Evolutionary conservation across 2,797 vertebrate genomes (phyloP), one percentile per base, ranked within the genome.

Genomic region (Sebastes jordani): DNA sequence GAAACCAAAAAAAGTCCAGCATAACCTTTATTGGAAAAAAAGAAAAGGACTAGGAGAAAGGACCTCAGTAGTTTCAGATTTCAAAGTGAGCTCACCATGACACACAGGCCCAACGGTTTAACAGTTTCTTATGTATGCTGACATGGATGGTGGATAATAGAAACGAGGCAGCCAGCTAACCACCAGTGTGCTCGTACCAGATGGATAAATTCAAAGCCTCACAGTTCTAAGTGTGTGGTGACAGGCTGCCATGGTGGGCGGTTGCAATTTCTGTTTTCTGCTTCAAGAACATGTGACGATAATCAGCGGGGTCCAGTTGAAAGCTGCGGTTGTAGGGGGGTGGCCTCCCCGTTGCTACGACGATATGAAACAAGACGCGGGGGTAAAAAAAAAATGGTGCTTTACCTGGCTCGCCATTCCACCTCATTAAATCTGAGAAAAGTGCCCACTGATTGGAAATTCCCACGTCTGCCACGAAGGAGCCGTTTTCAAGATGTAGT

Each of bases 171-270:
- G 75, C 78, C 76, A 86, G 86, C 82, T 76, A 73, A 86, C 84
- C 77, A 82, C 74, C 83, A 80, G 72, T 74, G 79, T 71, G 42
- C 42, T 82, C 2, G 49, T 34, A 92, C 69, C 92, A 93, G 92
- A 94, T 93, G 92, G 91, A 89, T 87, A 76, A 77, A 92, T 86
- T 88, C 89, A 91, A 89, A 93, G 89, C 74, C 73, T 91, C 81
- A 58, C 87, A 86, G 84, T 73, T 89, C 84, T 74, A 38, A 89
- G 82, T 85, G 91, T 86, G 88, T 63, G 84, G 78, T 36, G 86
- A 91, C 91, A 92, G 91, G 89, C 91, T 91, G 90, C 83, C 86
- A 25, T 30, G 54, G 92, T 92, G 88, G 93, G 92, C 76, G 92
- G 92, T 34, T 80, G 90, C 85, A 82, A 86, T 91, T 93, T 90